Conservation (phyloP, 2,113 vertebrate species). For the Cryptotis parvus region DNA sequence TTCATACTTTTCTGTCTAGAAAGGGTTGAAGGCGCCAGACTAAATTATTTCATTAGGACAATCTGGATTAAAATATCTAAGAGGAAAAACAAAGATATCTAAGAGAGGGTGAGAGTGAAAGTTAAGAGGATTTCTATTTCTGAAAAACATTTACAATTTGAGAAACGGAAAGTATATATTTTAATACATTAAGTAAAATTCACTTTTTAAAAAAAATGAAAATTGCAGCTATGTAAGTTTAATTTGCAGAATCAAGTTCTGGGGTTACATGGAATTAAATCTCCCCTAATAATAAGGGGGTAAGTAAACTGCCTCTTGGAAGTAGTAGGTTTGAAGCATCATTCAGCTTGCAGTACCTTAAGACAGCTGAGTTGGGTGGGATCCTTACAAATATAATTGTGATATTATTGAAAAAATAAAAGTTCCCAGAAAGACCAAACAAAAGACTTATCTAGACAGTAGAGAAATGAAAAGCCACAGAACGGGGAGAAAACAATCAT, state of each 20-base stretch:
- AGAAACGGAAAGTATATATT: constrained; percentile 39
- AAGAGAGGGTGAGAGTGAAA: background rate
- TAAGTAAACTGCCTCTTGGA: background rate
- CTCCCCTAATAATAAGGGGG: background rate
- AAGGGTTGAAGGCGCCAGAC: background rate
- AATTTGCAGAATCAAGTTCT: constrained; percentile 20
- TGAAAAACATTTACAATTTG: constrained; percentile 23
- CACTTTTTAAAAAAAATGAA: background rate
- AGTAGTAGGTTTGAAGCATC: background rate
- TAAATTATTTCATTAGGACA: constrained; percentile 33
- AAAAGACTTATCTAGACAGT: background rate
- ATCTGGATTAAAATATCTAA: constrained; percentile 10
- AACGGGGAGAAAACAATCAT: background rate
- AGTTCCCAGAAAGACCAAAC: background rate
- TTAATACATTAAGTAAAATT: background rate
- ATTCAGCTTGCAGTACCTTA: background rate
- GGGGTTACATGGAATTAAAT: background rate
- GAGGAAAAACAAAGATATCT: no score
- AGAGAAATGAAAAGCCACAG: background rate
- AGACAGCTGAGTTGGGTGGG: background rate
- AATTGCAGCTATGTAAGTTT: background rate
- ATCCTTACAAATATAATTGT: background rate
- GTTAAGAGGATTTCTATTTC: constrained; percentile 2
- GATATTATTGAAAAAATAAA: background rate
- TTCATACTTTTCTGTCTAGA: background rate